Percentiles rank a stretch among this genome's conserved stretches.
phyloP scores from a whole-genome alignment of 2,797 vertebrate genomes.

The Hapalemur alaotrensis region DNA sequence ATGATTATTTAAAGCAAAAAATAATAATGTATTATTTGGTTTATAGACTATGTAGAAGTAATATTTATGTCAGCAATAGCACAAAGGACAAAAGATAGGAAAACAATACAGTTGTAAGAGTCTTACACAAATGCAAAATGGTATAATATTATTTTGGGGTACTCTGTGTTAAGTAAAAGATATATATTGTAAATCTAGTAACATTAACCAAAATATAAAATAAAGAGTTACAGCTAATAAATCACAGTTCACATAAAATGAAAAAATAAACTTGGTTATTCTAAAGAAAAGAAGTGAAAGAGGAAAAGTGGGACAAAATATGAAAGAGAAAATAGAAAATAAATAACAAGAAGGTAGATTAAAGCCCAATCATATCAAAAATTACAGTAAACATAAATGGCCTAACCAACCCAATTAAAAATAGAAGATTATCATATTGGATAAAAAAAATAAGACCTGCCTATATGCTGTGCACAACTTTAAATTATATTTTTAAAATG shows the following conservation, averaged over 20 bases:
- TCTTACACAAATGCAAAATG: background rate
- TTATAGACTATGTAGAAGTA: background rate
- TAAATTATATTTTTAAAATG: background rate
- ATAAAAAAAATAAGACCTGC: background rate
- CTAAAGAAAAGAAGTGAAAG: background rate
- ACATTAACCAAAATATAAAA: background rate
- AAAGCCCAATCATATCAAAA: background rate
- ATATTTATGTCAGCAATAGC: background rate
- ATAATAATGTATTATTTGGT: background rate
- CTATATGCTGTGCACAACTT: background rate
- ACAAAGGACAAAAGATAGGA: background rate
- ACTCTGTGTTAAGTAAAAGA: background rate
- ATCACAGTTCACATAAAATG: background rate
- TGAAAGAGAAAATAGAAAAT: background rate
- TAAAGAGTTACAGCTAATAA: background rate
- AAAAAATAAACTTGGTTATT: background rate
- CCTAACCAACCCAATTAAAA: background rate
- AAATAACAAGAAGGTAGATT: background rate
- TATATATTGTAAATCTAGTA: background rate
- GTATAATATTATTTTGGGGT: background rate
- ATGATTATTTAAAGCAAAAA: background rate
- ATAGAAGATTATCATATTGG: background rate
- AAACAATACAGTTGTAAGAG: background rate
- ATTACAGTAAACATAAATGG: background rate
- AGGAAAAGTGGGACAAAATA: background rate